Evolutionary conservation across 2,797 vertebrate genomes (phyloP).

Genomic region (Lutjanus argentimaculatus): DNA sequence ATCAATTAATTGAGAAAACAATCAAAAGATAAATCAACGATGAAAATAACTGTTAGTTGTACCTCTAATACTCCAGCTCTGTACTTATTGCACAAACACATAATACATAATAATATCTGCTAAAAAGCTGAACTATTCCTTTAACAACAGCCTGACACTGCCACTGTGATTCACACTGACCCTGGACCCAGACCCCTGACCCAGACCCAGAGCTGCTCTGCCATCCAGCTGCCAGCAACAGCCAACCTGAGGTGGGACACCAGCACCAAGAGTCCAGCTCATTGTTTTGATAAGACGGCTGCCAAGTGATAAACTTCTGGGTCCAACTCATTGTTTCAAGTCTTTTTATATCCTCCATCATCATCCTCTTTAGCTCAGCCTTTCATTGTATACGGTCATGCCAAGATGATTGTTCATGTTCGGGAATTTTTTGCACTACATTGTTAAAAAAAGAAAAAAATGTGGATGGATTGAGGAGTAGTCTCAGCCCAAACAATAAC

Average conservation of each 20-base stretch:
- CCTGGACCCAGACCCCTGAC: background rate
- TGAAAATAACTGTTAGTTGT: too few relatives aligned
- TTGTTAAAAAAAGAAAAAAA: constrained; percentile 36
- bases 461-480: constrained; percentile 21
- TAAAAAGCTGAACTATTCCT: background rate
- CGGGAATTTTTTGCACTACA: constrained; percentile 23
- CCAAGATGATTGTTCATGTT: constrained; percentile 58
- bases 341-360: constrained; percentile 57
- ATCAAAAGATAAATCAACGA: too few relatives aligned
- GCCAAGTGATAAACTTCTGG: constrained; percentile 70
- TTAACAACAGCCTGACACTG: background rate
- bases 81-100: background rate
- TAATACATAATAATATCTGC: background rate
- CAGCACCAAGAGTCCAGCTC: constrained; percentile 2
- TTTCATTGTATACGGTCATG: constrained; percentile 49
- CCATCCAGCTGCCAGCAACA: constrained; percentile 28
- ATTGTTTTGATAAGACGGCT: constrained; percentile 55
- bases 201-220: constrained; percentile 1
- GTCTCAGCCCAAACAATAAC: constrained; percentile 42
- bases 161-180: background rate
- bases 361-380: constrained; percentile 39
- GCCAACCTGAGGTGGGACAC: constrained; percentile 11
- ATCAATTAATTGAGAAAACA: too few relatives aligned
- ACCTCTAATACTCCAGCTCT: too few relatives aligned
- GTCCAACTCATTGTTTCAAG: constrained; percentile 59